Conservation (phyloP, 2,113 vertebrate species). For the Tylochromis polylepis region DNA sequence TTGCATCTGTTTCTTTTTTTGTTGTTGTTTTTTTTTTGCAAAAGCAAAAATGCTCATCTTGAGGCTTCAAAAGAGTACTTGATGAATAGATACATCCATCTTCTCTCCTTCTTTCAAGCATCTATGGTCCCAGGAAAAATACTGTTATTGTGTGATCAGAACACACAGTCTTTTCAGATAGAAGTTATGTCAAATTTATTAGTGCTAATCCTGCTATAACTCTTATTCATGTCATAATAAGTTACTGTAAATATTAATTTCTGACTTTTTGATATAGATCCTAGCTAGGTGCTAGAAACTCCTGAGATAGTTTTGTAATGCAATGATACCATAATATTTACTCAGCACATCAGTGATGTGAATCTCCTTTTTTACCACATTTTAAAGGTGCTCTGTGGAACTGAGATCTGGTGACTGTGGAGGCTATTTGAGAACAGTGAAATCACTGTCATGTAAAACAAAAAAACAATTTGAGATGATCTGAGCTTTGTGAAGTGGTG, state of each 20-base stretch:
- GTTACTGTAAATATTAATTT: not conserved
- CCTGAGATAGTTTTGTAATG: not conserved
- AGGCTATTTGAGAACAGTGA: not conserved
- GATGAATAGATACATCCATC: not conserved
- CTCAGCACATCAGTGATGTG: not conserved
- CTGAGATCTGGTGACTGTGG: not conserved
- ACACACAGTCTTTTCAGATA: not conserved
- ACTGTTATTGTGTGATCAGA: not conserved
- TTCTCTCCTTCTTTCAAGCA: not conserved
- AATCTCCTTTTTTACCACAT: not conserved
- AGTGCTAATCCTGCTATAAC: not conserved
- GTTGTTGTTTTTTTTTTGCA: not conserved
- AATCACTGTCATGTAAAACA: not conserved
- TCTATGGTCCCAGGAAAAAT: too few species aligned
- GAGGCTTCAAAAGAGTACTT: not conserved
- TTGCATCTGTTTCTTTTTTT: not conserved
- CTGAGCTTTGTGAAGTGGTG: too few species aligned
- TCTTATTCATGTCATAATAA: not conserved
- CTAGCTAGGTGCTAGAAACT: not conserved
- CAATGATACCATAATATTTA: not conserved
- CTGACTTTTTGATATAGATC: not conserved
- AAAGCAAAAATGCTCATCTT: not conserved
- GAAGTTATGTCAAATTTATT: not conserved
- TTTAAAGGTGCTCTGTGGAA: not conserved
- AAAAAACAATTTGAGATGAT: too few species aligned